Conservation (phyloP, 2,113 vertebrate species). For the Oreocharis arfaki region DNA sequence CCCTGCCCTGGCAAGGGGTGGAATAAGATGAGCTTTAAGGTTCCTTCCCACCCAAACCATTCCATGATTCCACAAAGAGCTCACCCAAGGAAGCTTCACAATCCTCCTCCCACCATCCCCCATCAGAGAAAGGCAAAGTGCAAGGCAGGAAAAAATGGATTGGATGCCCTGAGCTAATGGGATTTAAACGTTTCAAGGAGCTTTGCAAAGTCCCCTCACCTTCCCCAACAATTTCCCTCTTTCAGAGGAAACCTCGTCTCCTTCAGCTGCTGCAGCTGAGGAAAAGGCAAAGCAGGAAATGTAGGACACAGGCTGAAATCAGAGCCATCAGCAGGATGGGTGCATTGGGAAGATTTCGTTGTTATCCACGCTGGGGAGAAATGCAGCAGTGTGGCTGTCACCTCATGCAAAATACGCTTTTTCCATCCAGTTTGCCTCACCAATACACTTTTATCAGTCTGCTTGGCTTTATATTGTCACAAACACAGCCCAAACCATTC, state of each 20-base stretch:
- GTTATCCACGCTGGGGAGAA: fast-evolving
- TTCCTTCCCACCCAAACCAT: not conserved
- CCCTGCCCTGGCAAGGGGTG: not conserved
- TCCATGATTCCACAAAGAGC: not conserved
- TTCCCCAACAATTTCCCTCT: not conserved
- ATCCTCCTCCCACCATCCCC: not conserved
- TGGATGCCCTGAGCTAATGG: not conserved
- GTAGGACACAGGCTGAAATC: not conserved
- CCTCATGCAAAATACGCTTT: not conserved
- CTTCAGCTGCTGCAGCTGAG: not conserved
- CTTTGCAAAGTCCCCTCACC: not conserved
- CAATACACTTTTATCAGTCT: not conserved
- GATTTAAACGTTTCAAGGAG: not conserved
- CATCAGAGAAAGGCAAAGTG: not conserved
- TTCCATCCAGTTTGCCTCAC: not conserved
- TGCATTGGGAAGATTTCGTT: not conserved
- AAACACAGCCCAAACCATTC: not conserved
- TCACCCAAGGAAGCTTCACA: not conserved
- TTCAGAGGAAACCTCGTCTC: not conserved
- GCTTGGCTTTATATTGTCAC: not conserved
- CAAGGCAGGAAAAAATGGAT: not conserved
- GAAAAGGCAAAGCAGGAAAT: not conserved
- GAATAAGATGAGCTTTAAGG: not conserved
- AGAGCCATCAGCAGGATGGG: not conserved
- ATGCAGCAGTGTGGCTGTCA: not conserved